phyloP scores from a whole-genome alignment of 2,888 invertebrate species.

The Eucera pruinosa region DNA sequence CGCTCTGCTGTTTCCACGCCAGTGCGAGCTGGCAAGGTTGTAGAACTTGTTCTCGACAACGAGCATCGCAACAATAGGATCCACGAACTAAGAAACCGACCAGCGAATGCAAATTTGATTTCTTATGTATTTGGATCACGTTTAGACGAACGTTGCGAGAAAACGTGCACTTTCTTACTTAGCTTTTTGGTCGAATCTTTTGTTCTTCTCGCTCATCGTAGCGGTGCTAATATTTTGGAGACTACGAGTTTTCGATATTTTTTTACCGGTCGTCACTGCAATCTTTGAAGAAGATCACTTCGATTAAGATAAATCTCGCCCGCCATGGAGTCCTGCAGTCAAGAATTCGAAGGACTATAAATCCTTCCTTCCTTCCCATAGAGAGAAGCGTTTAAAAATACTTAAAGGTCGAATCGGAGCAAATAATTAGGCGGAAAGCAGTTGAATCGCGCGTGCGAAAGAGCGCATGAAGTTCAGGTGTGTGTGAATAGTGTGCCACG shows the following conservation, averaged over 20 bases:
- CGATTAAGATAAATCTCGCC: no score
- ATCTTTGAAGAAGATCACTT: no score
- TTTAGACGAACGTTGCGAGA: no score
- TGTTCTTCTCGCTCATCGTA: no score
- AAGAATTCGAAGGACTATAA: not conserved
- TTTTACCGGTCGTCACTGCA: no score
- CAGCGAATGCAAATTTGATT: not conserved
- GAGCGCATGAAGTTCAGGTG: not conserved
- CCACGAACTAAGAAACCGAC: not conserved
- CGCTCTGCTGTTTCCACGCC: conserved; percentile 12
- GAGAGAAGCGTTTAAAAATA: not conserved
- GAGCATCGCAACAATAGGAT: conserved; percentile 7
- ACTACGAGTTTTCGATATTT: no score
- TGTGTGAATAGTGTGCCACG: not conserved
- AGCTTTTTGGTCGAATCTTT: no score
- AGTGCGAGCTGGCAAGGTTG: conserved; percentile 36
- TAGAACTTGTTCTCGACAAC: conserved; percentile 20
- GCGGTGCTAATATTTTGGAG: no score
- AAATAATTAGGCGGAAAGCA: not conserved
- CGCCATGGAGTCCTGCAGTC: not conserved
- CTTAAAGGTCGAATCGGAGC: not conserved
- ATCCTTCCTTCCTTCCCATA: no score
- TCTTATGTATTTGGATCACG: not conserved
- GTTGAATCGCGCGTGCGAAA: not conserved
- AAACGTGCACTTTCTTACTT: not conserved